phyloP scores from a whole-genome alignment of 2,113 vertebrate species.

The Syrmaticus mikado region DNA sequence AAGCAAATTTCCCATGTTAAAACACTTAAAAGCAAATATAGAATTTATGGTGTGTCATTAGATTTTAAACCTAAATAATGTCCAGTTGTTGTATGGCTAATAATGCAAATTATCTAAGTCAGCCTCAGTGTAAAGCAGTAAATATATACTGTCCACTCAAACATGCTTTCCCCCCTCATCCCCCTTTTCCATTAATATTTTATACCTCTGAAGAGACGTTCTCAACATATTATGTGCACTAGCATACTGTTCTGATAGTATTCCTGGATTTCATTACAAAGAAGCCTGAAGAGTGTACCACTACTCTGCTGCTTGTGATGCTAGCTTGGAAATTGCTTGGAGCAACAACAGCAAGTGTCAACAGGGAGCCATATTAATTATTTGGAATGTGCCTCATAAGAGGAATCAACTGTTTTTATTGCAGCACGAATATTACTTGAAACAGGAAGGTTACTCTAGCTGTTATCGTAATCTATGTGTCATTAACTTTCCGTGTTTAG shows the following conservation, averaged over 20 bases:
- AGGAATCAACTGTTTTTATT: conserved; percentile 80
- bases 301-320: conserved; percentile 40
- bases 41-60: conserved; percentile 1
- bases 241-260: conserved; percentile 20
- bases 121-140: conserved; percentile 27
- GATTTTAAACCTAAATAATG: conserved; percentile 37
- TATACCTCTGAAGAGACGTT: conserved; percentile 41
- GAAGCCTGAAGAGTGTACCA: conserved; percentile 9
- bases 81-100: conserved; percentile 51
- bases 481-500: conserved; percentile 82
- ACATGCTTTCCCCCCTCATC: background rate
- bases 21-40: conserved; percentile 55
- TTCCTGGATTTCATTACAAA: conserved; percentile 71
- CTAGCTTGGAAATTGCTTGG: conserved; percentile 67
- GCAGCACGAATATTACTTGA: conserved; percentile 78
- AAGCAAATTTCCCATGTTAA: conserved; percentile 37
- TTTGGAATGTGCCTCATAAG: conserved; percentile 84
- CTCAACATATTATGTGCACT: conserved; percentile 52
- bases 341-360: conserved; percentile 74
- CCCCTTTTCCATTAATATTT: conserved; percentile 15
- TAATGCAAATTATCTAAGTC: conserved; percentile 63
- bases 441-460: conserved; percentile 77
- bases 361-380: conserved; percentile 84
- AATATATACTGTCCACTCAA: conserved; percentile 30
- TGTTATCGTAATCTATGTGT: conserved; percentile 80